Percentiles rank a stretch among this genome's conserved stretches.
phyloP scores from a whole-genome alignment of 1,140 invertebrate genomes.

The Hyposmocoma kahamanoa region DNA sequence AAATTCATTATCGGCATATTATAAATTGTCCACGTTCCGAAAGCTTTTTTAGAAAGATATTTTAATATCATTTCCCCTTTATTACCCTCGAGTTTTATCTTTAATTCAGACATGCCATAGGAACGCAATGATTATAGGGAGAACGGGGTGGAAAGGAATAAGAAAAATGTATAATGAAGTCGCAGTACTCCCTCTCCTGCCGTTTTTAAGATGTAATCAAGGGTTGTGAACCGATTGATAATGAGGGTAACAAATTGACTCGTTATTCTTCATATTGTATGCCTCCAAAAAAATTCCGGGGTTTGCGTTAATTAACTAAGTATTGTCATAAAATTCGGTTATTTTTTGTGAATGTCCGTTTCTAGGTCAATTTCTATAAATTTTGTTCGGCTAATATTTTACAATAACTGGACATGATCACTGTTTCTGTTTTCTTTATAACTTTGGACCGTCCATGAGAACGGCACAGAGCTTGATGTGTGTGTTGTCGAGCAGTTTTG shows the following conservation, averaged over 20 bases:
- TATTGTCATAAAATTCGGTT: not conserved
- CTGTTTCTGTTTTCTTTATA: not conserved
- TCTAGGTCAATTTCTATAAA: not conserved
- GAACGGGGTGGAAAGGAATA: slow-evolving; percentile 22
- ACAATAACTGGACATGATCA: not conserved
- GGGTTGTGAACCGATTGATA: slow-evolving; percentile 23
- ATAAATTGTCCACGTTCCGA: slow-evolving; percentile 20
- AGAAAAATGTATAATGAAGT: slow-evolving; percentile 34
- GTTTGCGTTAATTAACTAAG: not conserved
- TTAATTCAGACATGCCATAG: slow-evolving; percentile 28
- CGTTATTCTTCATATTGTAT: slow-evolving; percentile 1
- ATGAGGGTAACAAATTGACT: slow-evolving; percentile 10
- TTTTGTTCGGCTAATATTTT: not conserved
- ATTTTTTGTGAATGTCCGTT: not conserved
- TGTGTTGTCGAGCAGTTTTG: too few species aligned
- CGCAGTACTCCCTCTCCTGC: slow-evolving; percentile 21
- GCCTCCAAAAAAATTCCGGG: not conserved
- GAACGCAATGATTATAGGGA: slow-evolving; percentile 25
- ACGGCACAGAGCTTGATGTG: too few species aligned
- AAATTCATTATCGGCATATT: slow-evolving; percentile 27
- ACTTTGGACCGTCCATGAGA: not conserved
- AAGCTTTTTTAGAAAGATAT: slow-evolving; percentile 22
- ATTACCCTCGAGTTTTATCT: slow-evolving; percentile 31
- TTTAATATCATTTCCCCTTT: slow-evolving; percentile 28
- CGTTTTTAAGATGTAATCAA: slow-evolving; percentile 39